Evolutionary conservation across 2,888 invertebrate genomes (phyloP).

Genomic region (Pollenia angustigena): DNA sequence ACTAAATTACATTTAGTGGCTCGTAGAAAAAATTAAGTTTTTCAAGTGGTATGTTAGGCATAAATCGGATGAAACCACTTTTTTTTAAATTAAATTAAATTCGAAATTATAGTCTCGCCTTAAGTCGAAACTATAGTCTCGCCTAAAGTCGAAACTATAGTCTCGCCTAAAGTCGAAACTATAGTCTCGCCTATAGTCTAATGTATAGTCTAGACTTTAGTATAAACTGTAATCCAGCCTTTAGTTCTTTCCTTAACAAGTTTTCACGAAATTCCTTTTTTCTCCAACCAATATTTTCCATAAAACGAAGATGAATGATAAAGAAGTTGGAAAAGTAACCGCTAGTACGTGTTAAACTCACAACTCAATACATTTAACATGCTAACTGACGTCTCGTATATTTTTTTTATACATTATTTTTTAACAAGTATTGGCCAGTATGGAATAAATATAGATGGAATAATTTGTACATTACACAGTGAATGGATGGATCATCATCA

Average conservation of each 20-base stretch:
- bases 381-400: conserved; percentile 12
- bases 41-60: too few relatives aligned
- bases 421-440: conserved; percentile 27
- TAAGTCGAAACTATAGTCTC: too few relatives aligned
- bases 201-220: too few relatives aligned
- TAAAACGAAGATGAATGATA: conserved; percentile 38
- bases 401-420: not conserved
- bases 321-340: conserved; percentile 59
- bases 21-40: too few relatives aligned
- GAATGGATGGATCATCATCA: conserved; percentile 43
- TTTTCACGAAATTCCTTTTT: not conserved
- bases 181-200: too few relatives aligned
- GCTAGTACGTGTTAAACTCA: conserved; percentile 64
- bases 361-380: conserved; percentile 60
- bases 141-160: too few relatives aligned
- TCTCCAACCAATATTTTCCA: conserved; percentile 26
- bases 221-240: too few relatives aligned
- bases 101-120: too few relatives aligned
- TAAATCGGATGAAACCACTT: too few relatives aligned
- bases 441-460: not conserved
- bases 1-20: too few relatives aligned
- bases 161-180: too few relatives aligned
- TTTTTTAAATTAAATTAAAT: too few relatives aligned
- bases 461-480: conserved; percentile 30
- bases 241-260: not conserved